phyloP scores from a whole-genome alignment of 2,888 invertebrate species.

The Catocala sponsa region DNA sequence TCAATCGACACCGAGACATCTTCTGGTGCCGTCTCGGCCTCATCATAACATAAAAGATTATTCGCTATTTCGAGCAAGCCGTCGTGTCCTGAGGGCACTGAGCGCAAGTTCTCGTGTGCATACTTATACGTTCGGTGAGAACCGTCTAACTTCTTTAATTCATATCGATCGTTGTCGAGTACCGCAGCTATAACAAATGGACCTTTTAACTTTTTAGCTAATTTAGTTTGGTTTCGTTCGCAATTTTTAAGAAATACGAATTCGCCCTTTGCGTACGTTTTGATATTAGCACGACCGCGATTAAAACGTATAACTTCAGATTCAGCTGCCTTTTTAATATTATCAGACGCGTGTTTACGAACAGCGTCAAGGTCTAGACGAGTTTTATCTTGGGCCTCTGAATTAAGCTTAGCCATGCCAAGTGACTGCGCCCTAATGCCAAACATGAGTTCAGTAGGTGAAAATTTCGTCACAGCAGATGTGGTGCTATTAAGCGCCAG shows the following conservation, averaged over 20 bases:
- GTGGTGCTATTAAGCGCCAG: constrained; percentile 38
- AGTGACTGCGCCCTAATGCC: constrained; percentile 25
- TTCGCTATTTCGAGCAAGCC: background rate
- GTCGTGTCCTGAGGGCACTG: background rate
- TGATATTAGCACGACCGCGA: constrained; percentile 9
- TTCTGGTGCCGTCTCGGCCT: no score
- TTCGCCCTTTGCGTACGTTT: constrained; percentile 13
- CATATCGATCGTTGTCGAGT: constrained; percentile 1
- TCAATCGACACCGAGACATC: background rate
- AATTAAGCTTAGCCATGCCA: constrained; percentile 10
- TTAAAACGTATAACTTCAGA: constrained; percentile 7
- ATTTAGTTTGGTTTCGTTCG: constrained; percentile 18
- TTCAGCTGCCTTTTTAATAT: constrained; percentile 4
- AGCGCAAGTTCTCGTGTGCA: background rate
- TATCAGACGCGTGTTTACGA: background rate
- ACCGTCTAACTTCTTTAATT: background rate
- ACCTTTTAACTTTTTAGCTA: constrained; percentile 5
- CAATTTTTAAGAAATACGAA: constrained; percentile 17
- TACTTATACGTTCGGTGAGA: background rate
- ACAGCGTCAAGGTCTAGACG: constrained; percentile 5
- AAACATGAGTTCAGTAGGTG: constrained; percentile 38
- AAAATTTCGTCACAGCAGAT: constrained; percentile 28
- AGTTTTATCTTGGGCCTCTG: background rate
- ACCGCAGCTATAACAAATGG: background rate
- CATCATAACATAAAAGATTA: background rate